Evolutionary conservation across 1,140 invertebrate species (phyloP), one percentile per base, ranked within the genome.

Genomic region (Pachyrhynchus sulphureomaculatus): DNA sequence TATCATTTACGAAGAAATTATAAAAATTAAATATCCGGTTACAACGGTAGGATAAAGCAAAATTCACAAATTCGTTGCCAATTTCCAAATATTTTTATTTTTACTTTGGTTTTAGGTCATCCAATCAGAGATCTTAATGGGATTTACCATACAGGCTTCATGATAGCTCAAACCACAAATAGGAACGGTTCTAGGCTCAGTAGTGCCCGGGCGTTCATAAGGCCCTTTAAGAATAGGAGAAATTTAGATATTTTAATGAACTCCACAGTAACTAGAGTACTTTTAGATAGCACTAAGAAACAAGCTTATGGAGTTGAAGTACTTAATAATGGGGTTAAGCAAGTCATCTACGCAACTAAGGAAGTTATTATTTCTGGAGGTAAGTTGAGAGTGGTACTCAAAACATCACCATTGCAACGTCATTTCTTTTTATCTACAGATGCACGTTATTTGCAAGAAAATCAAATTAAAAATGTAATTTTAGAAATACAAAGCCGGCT

Each of bases 131-230:
- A 95, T 73, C 78, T 94, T n/a, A 95, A 95, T 77, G 93, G 93
- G 2, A 84, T 84, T 10, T 81, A 82, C 4, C 86, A 89, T 64
- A 88, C 88, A 0, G 90, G 91, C 1, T 93, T 94, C 68, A 81
- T 85, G 21, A 92, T 93, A 45, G 90, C 87, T 2, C 95, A 93
- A 80, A 95, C 87, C 21, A 96, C 92, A 0, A 90, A 91, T 45
- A 82, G 90, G 54, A 90, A 95, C 71, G 95, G 95, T 0, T 91
- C 90, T 0, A 83, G 95, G 3, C 84, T 94, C 53, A 94, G 90
- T 62, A 84, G 87, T 0, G 84, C 89, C 0, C 81, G 87, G 41
- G 93, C 91, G 0, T 97, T 93, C 76, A 78, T 97, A 0, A 79
- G 90, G 20, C 92, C 94, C 0, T 89, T 88, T 12, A 82, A 84